phyloP scores from a whole-genome alignment of 2,888 invertebrate genomes.

The Stegophylla sp. region DNA sequence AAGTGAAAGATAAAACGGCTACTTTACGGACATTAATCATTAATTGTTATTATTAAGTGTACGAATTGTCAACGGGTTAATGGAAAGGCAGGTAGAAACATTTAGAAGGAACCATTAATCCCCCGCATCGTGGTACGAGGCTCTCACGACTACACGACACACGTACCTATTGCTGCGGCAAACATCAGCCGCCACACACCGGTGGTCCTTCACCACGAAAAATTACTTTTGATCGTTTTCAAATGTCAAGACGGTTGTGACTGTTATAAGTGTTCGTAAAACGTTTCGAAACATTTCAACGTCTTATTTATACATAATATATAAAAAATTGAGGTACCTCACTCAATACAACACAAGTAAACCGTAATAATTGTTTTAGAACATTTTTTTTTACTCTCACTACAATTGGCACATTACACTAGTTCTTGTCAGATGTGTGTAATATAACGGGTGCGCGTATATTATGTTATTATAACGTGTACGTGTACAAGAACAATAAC shows the following conservation, averaged over 20 bases:
- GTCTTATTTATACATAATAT: neutral
- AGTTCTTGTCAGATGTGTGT: neutral
- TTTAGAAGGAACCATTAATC: slow-evolving; percentile 31
- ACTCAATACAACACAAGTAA: slow-evolving; percentile 2
- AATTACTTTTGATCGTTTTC: slow-evolving; percentile 20
- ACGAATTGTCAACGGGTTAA: slow-evolving; percentile 44
- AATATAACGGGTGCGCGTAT: no score
- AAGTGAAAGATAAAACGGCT: slow-evolving; percentile 32
- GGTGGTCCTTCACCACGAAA: neutral
- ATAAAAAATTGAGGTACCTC: neutral
- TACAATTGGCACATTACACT: slow-evolving; percentile 9
- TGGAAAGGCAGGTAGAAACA: slow-evolving; percentile 26
- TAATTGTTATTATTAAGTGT: slow-evolving; percentile 48
- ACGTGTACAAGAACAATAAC: neutral
- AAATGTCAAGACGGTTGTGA: slow-evolving; percentile 30
- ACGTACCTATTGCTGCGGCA: neutral
- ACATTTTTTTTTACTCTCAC: neutral
- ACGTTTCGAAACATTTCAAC: slow-evolving; percentile 21
- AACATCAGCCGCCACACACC: neutral
- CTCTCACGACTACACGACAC: no score
- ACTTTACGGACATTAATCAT: slow-evolving; percentile 30
- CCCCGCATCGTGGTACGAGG: no score
- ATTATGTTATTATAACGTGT: no score
- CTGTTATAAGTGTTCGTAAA: slow-evolving; percentile 15
- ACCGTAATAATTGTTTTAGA: slow-evolving; percentile 28